phyloP scores from a whole-genome alignment of 2,888 invertebrate species.

The Panopea generosa region DNA sequence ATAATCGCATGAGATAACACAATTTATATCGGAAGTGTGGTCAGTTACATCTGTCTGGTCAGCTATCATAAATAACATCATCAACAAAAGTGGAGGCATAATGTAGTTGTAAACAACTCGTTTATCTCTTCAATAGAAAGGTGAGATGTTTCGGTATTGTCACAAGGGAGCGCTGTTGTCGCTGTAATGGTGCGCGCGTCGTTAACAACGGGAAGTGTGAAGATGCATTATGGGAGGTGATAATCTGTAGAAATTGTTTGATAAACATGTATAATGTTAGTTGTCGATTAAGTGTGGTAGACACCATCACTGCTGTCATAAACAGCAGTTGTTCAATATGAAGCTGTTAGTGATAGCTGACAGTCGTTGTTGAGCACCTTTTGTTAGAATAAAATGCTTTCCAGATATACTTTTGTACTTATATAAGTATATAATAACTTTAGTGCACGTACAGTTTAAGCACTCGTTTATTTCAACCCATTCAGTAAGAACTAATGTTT shows the following conservation, averaged over 20 bases:
- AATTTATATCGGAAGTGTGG: constrained; percentile 36
- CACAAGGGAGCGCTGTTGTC: constrained; percentile 28
- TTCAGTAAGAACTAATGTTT: too few species aligned
- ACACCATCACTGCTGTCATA: too few species aligned
- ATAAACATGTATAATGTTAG: not conserved
- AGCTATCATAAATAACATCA: constrained; percentile 39
- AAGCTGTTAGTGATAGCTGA: too few species aligned
- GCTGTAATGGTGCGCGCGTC: constrained; percentile 33
- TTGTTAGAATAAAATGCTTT: too few species aligned
- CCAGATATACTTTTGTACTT: too few species aligned
- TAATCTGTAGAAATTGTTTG: constrained; percentile 34
- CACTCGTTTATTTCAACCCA: too few species aligned
- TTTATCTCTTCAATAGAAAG: constrained; percentile 42
- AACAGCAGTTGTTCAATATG: too few species aligned
- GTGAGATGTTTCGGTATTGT: constrained; percentile 42
- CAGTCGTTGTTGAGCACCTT: too few species aligned
- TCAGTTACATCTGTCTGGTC: constrained; percentile 40
- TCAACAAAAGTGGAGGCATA: constrained; percentile 24
- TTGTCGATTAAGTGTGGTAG: not conserved
- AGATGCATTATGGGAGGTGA: constrained; percentile 47
- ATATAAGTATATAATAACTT: too few species aligned
- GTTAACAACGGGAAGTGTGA: constrained; percentile 40
- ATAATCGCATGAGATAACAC: not conserved
- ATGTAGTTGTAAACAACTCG: constrained; percentile 18
- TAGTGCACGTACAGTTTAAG: too few species aligned